A percentile compares a stretch with the other conserved stretches of the same genome.
Evolutionary conservation across 2,888 invertebrate species (phyloP).

Genomic region (Troilus luridus): DNA sequence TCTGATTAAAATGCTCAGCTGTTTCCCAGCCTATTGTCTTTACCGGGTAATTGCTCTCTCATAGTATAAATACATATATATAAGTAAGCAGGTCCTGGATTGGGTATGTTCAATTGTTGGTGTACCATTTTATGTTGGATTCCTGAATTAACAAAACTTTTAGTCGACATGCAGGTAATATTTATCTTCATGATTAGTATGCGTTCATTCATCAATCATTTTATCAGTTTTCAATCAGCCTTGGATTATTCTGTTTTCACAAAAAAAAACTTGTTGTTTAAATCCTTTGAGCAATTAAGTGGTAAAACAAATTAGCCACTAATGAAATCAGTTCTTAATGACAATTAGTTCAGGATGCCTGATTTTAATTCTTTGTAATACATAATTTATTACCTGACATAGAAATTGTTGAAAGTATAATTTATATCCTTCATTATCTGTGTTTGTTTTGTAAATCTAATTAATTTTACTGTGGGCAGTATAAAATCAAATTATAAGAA

Average conservation of each 20-base stretch:
- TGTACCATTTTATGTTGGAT: not conserved
- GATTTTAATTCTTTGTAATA: not conserved
- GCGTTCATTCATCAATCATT: not conserved
- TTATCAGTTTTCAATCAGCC: not conserved
- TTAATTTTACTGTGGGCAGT: conserved; percentile 27
- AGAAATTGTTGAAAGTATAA: not conserved
- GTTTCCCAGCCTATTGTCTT: not conserved
- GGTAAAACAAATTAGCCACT: not conserved
- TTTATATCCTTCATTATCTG: conserved; percentile 22
- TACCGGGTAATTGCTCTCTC: not conserved
- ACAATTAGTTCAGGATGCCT: not conserved
- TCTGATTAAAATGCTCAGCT: not conserved
- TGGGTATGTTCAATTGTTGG: not conserved
- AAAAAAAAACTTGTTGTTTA: not conserved
- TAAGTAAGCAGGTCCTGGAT: not conserved
- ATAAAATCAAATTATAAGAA: not conserved
- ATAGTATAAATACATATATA: not conserved
- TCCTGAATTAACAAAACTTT: not conserved
- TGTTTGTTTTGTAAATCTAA: conserved; percentile 21
- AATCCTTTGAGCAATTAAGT: not conserved
- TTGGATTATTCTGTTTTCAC: too few species aligned
- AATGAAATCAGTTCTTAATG: not conserved
- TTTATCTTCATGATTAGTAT: not conserved
- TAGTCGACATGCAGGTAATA: not conserved
- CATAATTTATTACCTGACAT: not conserved